Conservation (phyloP, 53 echinoderm and acorn worm genomes). For the Glandiceps talaboti region DNA sequence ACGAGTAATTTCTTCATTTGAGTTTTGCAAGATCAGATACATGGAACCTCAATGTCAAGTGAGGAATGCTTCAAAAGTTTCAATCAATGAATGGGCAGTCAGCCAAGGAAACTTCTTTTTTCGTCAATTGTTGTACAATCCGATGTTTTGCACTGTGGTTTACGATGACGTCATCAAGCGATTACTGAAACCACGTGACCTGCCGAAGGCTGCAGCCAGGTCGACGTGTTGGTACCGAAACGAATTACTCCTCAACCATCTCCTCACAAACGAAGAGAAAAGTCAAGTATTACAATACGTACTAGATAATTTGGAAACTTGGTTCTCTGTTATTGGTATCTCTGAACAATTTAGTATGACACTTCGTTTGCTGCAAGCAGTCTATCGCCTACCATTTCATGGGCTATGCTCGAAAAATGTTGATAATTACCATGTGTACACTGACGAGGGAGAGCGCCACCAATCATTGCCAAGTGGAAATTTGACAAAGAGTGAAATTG, state of each 20-base stretch:
- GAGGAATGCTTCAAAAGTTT: constrained; percentile 38
- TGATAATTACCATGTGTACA: neutral
- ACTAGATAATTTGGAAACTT: constrained; percentile 51
- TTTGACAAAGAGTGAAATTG: constrained; percentile 4
- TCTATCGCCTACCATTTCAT: constrained; percentile 57
- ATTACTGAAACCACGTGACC: neutral
- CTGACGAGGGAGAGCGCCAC: neutral
- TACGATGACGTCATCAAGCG: neutral
- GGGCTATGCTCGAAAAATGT: constrained; percentile 14
- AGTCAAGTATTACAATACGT: constrained; percentile 37
- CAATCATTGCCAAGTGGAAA: neutral
- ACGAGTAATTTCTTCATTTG: constrained; percentile 58
- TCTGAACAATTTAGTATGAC: constrained; percentile 60
- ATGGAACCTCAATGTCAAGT: constrained; percentile 57
- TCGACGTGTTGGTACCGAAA: constrained; percentile 50
- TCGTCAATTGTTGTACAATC: constrained; percentile 51
- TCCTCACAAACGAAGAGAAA: constrained; percentile 21
- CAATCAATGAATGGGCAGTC: constrained; percentile 65
- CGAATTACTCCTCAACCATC: constrained; percentile 29
- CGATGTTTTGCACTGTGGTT: constrained; percentile 38
- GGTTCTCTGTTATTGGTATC: constrained; percentile 73
- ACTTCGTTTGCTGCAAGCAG: constrained; percentile 50
- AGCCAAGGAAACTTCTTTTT: constrained; percentile 86
- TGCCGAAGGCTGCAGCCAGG: constrained; percentile 2
- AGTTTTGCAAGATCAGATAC: constrained; percentile 49